Conservation (phyloP, 2,113 vertebrate species). For the Oplegnathus fasciatus region DNA sequence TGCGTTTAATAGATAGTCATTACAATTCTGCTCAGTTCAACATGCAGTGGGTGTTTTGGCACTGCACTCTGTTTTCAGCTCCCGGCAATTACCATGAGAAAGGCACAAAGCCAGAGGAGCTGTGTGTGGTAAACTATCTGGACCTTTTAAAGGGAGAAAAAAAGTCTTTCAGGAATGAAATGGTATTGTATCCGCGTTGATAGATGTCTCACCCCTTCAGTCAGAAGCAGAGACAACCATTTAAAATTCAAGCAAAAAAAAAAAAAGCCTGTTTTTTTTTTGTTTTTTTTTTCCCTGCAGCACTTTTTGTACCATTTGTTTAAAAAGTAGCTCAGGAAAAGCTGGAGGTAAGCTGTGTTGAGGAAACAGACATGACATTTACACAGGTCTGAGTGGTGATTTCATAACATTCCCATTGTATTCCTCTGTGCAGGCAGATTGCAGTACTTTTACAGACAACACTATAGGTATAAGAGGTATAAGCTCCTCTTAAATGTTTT, state of each 20-base stretch:
- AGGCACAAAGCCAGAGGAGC: constrained; percentile 53
- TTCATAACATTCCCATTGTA: constrained; percentile 1
- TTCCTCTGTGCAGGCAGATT: constrained; percentile 25
- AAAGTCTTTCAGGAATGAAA: constrained; percentile 36
- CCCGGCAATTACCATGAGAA: constrained; percentile 73
- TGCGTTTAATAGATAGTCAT: constrained; percentile 36
- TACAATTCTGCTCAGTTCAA: constrained; percentile 44
- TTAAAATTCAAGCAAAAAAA: background rate
- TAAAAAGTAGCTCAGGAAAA: constrained; percentile 3
- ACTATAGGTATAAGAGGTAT: background rate
- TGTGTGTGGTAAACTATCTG: constrained; percentile 59
- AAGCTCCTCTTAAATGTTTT: background rate
- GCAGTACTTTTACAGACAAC: background rate
- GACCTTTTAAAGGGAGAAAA: background rate
- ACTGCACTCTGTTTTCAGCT: constrained; percentile 42
- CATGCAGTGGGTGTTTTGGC: constrained; percentile 54
- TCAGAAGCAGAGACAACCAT: background rate
- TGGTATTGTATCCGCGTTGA: constrained; percentile 38
- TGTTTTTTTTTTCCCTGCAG: constrained; percentile 10
- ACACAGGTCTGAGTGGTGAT: constrained; percentile 21
- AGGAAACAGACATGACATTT: constrained; percentile 47
- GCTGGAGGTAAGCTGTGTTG: background rate
- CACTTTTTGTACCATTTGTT: constrained; percentile 22
- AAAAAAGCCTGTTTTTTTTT: background rate
- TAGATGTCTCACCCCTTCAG: constrained; percentile 8